Conservation (phyloP, 2,888 invertebrate species). For the Drosophila antonietae region DNA sequence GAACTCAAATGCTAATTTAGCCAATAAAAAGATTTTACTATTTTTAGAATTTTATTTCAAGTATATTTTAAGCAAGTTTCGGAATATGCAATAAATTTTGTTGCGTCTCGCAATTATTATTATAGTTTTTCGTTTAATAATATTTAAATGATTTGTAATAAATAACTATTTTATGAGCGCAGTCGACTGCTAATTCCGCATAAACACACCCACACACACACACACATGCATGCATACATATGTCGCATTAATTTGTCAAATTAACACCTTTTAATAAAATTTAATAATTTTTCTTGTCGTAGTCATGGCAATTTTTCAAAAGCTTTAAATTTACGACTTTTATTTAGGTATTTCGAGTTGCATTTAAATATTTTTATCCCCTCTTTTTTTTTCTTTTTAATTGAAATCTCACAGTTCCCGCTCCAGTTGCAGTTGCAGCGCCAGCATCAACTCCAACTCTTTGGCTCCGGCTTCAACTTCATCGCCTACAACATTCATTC, state of each 20-base stretch:
- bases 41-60: background rate
- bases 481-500: conserved; percentile 80
- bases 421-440: conserved; percentile 13
- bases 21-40: background rate
- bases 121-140: background rate
- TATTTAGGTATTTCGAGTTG: conserved; percentile 47
- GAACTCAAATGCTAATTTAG: background rate
- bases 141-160: background rate
- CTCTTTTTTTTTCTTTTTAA: conserved; percentile 4
- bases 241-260: conserved; percentile 73
- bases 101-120: background rate
- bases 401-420: conserved; percentile 54
- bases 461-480: conserved; percentile 22
- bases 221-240: conserved; percentile 21
- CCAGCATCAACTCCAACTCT: conserved; percentile 11
- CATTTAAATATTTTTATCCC: conserved; percentile 39
- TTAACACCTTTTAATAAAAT: conserved; percentile 75
- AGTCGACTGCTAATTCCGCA: background rate
- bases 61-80: background rate
- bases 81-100: background rate
- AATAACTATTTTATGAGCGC: conserved; percentile 11
- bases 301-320: conserved; percentile 66
- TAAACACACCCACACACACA: conserved; percentile 3
- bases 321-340: conserved; percentile 67
- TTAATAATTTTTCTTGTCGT: conserved; percentile 52